Percentiles rank a stretch among this genome's conserved stretches.
These are phyloP conservation scores for Ennomos fuscantarius DNA, from an alignment of 2,888 invertebrate species.

Conservation along the genomic window DNA sequence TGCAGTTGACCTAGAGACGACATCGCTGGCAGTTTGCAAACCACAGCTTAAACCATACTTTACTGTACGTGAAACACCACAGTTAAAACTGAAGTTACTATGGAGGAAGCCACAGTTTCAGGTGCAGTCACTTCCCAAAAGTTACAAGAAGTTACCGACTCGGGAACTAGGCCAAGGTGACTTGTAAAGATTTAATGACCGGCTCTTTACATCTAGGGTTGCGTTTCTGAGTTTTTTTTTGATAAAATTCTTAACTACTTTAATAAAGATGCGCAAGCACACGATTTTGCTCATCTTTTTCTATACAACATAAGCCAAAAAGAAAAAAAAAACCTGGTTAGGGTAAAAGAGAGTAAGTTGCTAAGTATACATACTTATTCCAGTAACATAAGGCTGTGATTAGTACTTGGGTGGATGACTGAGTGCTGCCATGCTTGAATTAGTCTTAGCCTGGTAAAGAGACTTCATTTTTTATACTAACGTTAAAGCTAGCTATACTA, in stretches of 20 bases:
- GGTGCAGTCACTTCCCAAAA: slow-evolving; percentile 21
- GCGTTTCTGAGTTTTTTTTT: slow-evolving; percentile 7
- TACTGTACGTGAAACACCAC: background rate
- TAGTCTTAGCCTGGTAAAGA: too few species aligned
- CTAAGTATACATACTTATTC: too few species aligned
- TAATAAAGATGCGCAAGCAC: too few species aligned
- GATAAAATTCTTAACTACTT: too few species aligned
- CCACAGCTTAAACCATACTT: background rate
- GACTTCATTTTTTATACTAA: too few species aligned
- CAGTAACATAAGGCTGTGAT: too few species aligned
- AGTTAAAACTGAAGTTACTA: background rate
- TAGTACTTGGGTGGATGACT: too few species aligned
- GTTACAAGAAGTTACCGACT: slow-evolving; percentile 28
- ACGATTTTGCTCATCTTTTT: too few species aligned
- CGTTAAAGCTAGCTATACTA: too few species aligned
- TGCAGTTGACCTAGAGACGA: slow-evolving; percentile 22
- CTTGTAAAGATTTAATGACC: slow-evolving; percentile 61
- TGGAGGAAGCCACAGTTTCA: background rate
- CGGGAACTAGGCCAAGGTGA: slow-evolving; percentile 59
- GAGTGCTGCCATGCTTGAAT: too few species aligned
- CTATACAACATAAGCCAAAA: background rate
- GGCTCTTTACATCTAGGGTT: slow-evolving; percentile 43
- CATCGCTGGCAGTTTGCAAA: background rate
- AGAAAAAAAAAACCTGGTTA: too few species aligned
- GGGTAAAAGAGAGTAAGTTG: too few species aligned